Evolutionary conservation across 2,888 invertebrate species (phyloP), one percentile per base, ranked within the genome.

Genomic region (Cantharis rustica): DNA sequence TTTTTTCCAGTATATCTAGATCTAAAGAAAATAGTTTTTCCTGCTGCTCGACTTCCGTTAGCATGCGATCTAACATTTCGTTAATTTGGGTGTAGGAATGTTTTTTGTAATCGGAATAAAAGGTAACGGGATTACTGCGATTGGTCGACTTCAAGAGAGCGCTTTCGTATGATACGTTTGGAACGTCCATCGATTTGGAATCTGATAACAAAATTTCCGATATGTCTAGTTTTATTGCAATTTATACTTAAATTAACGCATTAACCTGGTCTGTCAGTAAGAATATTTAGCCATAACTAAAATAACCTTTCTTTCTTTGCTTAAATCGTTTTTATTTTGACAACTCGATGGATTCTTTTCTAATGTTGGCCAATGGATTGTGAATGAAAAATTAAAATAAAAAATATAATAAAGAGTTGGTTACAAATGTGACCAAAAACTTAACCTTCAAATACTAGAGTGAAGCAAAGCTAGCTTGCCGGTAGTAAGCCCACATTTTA

Each of bases 21-120:
- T 88, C 86, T 76, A 86, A 81, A 61, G 84, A 82, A 70, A 87
- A 85, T 13, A 88, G 70, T 76, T 86, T 83, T 77, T 88, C 86
- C 81, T 88, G 87, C 75, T 86, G 82, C 71, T 88, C 88, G 1
- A 88, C 88, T 83, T 89, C 88, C n/a, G 82, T 81, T 20, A 89
- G 81, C 87, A 89, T 89, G 73, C 85, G 85, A 71, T 89, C 88
- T 47, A 89, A 81, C 83, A 89, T 87, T 7, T 84, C 86, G 74
- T 89, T 88, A 61, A 89, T 87, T 82, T 89, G 85, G 68, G 86
- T 85, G 75, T 88, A 88, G 17, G 87, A 87, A n/a, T 83, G 82
- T 61, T 81, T 82, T 80, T 84, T 83, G 69, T 81, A 80, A 7
- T 73, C 23, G 68, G 68, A 16, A n/a, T 71, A 26, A 47, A 27